Evolutionary conservation across 2,888 invertebrate genomes (phyloP).

Genomic region (Copidosoma aretas): DNA sequence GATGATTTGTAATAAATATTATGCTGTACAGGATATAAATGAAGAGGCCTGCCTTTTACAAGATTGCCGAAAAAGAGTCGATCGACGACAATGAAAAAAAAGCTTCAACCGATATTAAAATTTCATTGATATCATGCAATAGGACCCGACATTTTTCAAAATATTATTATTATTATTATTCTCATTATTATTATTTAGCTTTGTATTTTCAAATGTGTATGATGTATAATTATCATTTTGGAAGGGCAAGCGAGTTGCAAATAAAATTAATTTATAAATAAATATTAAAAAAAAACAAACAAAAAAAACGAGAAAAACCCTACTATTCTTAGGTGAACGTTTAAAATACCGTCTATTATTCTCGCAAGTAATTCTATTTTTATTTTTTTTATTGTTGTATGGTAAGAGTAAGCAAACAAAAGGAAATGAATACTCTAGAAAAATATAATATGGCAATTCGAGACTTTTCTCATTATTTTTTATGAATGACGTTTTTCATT

Average conservation of each 20-base stretch:
- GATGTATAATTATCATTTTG: slow-evolving; percentile 38
- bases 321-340: slow-evolving; percentile 21
- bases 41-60: slow-evolving; percentile 58
- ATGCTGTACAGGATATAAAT: slow-evolving; percentile 63
- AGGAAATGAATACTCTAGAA: slow-evolving; percentile 31
- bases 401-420: slow-evolving; percentile 21
- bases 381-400: slow-evolving; percentile 26
- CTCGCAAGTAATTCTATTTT: slow-evolving; percentile 34
- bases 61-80: slow-evolving; percentile 52
- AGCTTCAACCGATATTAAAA: slow-evolving; percentile 38
- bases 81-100: slow-evolving; percentile 43
- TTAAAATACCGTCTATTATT: slow-evolving; percentile 26
- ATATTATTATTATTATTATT: slow-evolving; percentile 24
- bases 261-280: slow-evolving; percentile 5
- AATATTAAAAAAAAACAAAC: too few species aligned
- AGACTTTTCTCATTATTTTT: slow-evolving; percentile 37
- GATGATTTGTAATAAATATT: slow-evolving; percentile 61
- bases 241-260: slow-evolving; percentile 19
- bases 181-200: slow-evolving; percentile 6
- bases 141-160: slow-evolving; percentile 29
- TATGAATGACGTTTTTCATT: slow-evolving; percentile 42
- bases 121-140: slow-evolving; percentile 33
- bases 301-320: slow-evolving; percentile 3
- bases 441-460: slow-evolving; percentile 29
- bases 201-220: slow-evolving; percentile 34